Percentiles rank a stretch among this genome's conserved stretches.
These are phyloP conservation scores for Cerastis rubricosa DNA, from an alignment of 2,888 invertebrate genomes.

Conservation along the genomic window DNA sequence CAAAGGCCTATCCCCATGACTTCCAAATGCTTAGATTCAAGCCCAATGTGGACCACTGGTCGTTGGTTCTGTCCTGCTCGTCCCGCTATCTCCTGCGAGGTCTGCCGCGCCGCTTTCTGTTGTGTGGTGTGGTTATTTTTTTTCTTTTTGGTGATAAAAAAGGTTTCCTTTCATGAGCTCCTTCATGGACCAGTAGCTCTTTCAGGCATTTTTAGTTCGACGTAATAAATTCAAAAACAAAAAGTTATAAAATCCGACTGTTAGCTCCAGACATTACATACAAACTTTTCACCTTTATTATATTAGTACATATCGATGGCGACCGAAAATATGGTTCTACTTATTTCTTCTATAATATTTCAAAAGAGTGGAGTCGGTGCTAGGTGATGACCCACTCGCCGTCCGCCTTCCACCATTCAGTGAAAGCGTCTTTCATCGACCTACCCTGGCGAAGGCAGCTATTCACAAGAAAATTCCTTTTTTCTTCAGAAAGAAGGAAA, in stretches of 20 bases:
- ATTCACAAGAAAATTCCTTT: neutral
- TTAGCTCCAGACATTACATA: neutral
- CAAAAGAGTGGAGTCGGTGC: neutral
- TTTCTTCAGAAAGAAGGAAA: constrained; percentile 1
- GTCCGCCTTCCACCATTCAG: constrained; percentile 16
- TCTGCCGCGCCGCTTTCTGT: too few relatives aligned
- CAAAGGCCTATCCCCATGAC: too few relatives aligned
- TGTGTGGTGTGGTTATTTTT: too few relatives aligned
- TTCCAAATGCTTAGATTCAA: too few relatives aligned
- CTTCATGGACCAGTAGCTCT: too few relatives aligned
- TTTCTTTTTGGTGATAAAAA: too few relatives aligned
- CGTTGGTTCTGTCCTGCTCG: too few relatives aligned
- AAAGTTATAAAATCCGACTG: neutral
- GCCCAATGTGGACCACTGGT: too few relatives aligned
- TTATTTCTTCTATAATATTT: neutral
- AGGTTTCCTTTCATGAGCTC: too few relatives aligned
- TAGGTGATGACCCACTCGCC: neutral
- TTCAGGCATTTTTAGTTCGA: too few relatives aligned
- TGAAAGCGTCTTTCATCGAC: constrained; percentile 5
- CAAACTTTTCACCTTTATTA: neutral
- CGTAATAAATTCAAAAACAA: too few relatives aligned
- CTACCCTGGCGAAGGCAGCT: neutral
- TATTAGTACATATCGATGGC: neutral
- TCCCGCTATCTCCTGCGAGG: too few relatives aligned
- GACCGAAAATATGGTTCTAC: neutral